Percentiles rank a stretch among this genome's conserved stretches.
Evolutionary conservation across 2,113 vertebrate genomes (phyloP).

Genomic region (Pelecanus crispus): DNA sequence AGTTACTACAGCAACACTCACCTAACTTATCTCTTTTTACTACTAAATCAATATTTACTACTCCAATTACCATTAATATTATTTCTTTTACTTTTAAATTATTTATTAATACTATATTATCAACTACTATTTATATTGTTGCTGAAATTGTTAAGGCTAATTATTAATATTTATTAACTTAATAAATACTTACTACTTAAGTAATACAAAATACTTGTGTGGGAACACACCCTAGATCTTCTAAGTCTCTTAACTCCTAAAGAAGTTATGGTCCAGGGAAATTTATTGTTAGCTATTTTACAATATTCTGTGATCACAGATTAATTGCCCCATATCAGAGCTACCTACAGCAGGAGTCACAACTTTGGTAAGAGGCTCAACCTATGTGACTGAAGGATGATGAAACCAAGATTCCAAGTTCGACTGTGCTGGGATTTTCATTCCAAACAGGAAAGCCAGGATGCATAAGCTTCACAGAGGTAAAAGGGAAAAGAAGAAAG

Average conservation of each 20-base stretch:
- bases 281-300: neutral
- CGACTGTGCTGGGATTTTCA: neutral
- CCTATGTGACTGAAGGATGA: fast-evolving
- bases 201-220: neutral
- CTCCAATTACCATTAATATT: neutral
- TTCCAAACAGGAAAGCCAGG: neutral
- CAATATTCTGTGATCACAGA: neutral
- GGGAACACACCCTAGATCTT: neutral
- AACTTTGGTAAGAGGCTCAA: neutral
- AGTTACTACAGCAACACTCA: neutral
- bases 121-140: neutral
- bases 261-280: neutral
- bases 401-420: neutral
- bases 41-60: neutral
- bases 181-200: neutral
- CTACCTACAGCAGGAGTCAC: neutral
- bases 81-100: neutral
- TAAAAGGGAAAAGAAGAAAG: neutral
- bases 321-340: neutral
- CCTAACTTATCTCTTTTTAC: neutral
- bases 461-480: neutral
- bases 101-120: neutral
- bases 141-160: neutral
- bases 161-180: neutral
- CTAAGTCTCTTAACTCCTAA: neutral